phyloP scores from a whole-genome alignment of 1,140 invertebrate species.

The Plectrocnemia conspersa region DNA sequence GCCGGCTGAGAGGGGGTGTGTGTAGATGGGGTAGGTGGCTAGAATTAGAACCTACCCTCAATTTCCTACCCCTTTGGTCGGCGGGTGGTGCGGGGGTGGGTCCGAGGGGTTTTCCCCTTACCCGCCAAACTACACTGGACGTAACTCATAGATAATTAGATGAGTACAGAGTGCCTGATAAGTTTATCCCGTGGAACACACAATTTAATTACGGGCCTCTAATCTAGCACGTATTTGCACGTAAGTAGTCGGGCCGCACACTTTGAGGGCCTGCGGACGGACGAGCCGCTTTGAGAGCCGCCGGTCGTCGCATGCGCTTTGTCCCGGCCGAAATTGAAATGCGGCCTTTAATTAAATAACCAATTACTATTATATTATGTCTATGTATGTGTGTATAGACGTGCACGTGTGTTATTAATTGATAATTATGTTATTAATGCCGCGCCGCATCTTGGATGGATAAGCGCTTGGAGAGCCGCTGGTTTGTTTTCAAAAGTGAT shows the following conservation, averaged over 20 bases:
- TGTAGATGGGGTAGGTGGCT: conserved; percentile 3
- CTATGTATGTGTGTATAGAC: too few relatives aligned
- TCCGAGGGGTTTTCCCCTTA: neutral
- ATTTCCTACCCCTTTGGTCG: conserved; percentile 21
- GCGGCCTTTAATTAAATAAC: too few relatives aligned
- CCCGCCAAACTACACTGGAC: conserved; percentile 29
- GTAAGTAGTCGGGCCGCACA: conserved; percentile 25
- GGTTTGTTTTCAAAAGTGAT: too few relatives aligned
- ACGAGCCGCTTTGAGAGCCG: conserved; percentile 14
- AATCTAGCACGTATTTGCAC: conserved; percentile 34
- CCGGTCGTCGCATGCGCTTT: neutral
- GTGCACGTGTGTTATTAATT: too few relatives aligned
- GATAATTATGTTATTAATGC: too few relatives aligned
- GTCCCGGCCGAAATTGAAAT: too few relatives aligned
- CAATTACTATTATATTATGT: too few relatives aligned
- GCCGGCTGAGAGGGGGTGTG: neutral
- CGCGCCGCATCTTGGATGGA: too few relatives aligned
- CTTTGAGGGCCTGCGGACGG: conserved; percentile 10
- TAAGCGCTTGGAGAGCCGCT: too few relatives aligned
- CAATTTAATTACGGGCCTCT: conserved; percentile 36
- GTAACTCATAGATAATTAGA: conserved; percentile 37
- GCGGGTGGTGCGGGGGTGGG: neutral
- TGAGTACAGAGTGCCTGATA: conserved; percentile 36
- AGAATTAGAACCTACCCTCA: conserved; percentile 5
- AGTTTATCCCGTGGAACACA: conserved; percentile 37